phyloP scores from a whole-genome alignment of 2,888 invertebrate genomes.

The Panopea generosa region DNA sequence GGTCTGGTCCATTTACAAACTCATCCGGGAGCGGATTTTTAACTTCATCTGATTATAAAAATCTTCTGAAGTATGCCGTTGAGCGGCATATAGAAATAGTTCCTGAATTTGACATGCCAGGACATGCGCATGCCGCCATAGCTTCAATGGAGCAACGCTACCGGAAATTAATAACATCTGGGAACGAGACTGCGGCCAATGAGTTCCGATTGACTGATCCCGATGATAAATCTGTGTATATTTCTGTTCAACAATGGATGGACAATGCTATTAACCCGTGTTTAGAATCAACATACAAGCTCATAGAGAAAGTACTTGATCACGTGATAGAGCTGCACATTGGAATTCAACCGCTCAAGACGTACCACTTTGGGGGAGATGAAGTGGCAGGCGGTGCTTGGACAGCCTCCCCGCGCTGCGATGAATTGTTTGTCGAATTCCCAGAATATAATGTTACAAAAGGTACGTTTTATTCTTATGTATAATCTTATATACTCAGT shows the following conservation, averaged over 20 bases:
- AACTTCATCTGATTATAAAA: slow-evolving; percentile 69
- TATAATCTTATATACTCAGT: too few species aligned
- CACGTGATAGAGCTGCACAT: slow-evolving; percentile 68
- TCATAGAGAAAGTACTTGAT: slow-evolving; percentile 72
- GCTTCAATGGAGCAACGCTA: slow-evolving; percentile 78
- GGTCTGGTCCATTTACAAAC: slow-evolving; percentile 71
- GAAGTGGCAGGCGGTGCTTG: slow-evolving; percentile 80
- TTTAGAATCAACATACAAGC: slow-evolving; percentile 72
- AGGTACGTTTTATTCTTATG: too few species aligned
- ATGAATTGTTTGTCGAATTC: slow-evolving; percentile 31
- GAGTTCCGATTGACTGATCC: slow-evolving; percentile 70
- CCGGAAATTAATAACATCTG: slow-evolving; percentile 31
- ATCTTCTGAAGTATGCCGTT: slow-evolving; percentile 79
- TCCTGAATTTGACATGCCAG: slow-evolving; percentile 84
- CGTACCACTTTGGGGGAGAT: slow-evolving; percentile 82
- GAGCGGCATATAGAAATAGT: slow-evolving; percentile 78
- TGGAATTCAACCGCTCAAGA: slow-evolving; percentile 72
- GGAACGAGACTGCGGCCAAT: slow-evolving; percentile 53
- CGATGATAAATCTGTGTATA: slow-evolving; percentile 66
- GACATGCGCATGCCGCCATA: slow-evolving; percentile 81
- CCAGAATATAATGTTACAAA: slow-evolving; percentile 43
- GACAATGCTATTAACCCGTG: slow-evolving; percentile 79
- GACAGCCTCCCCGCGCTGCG: slow-evolving; percentile 77
- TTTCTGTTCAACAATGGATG: slow-evolving; percentile 73
- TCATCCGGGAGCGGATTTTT: slow-evolving; percentile 72